These are phyloP conservation scores for Limnephilus lunatus DNA, from an alignment of 2,888 invertebrate genomes.

Conservation along the genomic window DNA sequence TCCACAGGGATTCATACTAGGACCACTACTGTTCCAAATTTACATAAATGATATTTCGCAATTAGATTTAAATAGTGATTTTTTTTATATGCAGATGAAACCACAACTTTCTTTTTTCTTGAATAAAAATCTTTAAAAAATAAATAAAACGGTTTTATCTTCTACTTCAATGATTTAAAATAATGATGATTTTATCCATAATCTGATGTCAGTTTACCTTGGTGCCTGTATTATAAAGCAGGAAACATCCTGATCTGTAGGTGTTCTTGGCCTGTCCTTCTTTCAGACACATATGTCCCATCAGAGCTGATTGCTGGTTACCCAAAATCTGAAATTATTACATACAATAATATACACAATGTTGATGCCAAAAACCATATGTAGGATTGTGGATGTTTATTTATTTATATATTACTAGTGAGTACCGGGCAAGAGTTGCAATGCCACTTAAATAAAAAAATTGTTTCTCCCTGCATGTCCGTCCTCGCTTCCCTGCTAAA, in stretches of 20 bases:
- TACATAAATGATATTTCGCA: no score
- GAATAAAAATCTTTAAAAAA: no score
- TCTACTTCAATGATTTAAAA: constrained; percentile 69
- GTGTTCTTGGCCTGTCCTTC: constrained; percentile 96
- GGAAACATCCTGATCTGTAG: constrained; percentile 95
- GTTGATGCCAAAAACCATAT: no score
- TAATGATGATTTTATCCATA: not conserved
- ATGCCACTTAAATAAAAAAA: no score
- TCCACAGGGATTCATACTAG: no score
- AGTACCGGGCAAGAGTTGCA: no score
- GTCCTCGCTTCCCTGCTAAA: no score
- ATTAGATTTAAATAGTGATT: no score
- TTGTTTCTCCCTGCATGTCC: no score
- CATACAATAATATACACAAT: not conserved
- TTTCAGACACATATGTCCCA: constrained; percentile 93
- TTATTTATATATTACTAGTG: not conserved
- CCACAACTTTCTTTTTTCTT: no score
- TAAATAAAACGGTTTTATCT: not conserved
- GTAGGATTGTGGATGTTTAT: not conserved
- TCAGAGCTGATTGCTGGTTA: constrained; percentile 96
- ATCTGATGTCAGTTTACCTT: constrained; percentile 68
- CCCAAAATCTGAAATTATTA: constrained; percentile 82
- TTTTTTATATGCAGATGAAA: no score
- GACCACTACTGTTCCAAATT: no score
- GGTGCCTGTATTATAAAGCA: constrained; percentile 95